A percentile compares a stretch with the other conserved stretches of the same genome.
phyloP scores from a whole-genome alignment of 2,888 invertebrate genomes.

The Sphecodes monilicornis region DNA sequence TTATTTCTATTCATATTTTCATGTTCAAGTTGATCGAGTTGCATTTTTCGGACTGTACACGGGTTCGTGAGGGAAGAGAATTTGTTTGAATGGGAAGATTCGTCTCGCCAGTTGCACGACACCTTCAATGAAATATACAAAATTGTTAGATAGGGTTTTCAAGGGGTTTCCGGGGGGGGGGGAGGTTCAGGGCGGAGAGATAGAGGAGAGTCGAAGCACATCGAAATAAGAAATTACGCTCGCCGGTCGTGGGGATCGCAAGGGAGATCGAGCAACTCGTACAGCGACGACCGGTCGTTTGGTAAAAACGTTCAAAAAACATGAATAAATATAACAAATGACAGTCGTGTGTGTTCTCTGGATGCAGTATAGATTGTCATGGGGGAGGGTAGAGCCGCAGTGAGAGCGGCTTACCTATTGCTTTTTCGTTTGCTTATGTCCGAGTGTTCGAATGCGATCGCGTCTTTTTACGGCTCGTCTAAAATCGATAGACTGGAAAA shows the following conservation, averaged over 20 bases:
- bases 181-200: background rate
- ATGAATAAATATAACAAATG: constrained; percentile 55
- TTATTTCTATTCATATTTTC: background rate
- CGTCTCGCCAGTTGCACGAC: background rate
- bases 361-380: constrained; percentile 47
- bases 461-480: constrained; percentile 79
- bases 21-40: constrained; percentile 10
- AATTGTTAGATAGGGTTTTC: background rate
- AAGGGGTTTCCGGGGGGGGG: background rate
- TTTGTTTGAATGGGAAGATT: background rate
- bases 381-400: constrained; percentile 63
- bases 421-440: constrained; percentile 70
- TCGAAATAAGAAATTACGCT: constrained; percentile 28
- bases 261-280: constrained; percentile 17
- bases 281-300: constrained; percentile 26
- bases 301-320: constrained; percentile 54
- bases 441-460: constrained; percentile 73
- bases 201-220: constrained; percentile 31
- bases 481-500: constrained; percentile 82
- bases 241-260: constrained; percentile 21
- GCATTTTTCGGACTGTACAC: background rate
- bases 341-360: constrained; percentile 46
- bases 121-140: background rate
- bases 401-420: constrained; percentile 77
- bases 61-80: background rate